phyloP scores from a whole-genome alignment of 2,113 vertebrate species.

The Eretmochelys imbricata region DNA sequence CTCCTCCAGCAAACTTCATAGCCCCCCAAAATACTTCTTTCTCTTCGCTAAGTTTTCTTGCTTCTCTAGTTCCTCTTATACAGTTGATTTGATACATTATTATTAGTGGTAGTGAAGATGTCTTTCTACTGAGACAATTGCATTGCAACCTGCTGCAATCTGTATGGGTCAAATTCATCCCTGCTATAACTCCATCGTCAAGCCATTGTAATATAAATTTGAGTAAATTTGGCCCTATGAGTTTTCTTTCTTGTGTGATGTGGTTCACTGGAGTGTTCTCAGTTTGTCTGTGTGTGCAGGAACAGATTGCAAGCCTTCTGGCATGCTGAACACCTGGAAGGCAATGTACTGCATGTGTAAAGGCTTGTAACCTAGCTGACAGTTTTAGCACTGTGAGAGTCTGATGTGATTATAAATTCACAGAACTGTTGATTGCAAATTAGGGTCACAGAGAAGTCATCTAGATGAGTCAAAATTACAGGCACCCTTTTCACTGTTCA shows the following conservation, averaged over 20 bases:
- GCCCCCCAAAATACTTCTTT: background rate
- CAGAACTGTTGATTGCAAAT: background rate
- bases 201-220: background rate
- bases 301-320: background rate
- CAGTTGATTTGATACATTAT: background rate
- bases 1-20: background rate
- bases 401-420: slow-evolving; percentile 51
- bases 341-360: background rate
- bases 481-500: background rate
- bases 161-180: background rate
- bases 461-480: background rate
- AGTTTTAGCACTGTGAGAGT: background rate
- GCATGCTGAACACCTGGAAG: background rate
- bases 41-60: background rate
- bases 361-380: slow-evolving; percentile 1
- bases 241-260: background rate
- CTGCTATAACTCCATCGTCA: background rate
- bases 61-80: background rate
- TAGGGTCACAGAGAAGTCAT: slow-evolving; percentile 28
- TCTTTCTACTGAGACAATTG: background rate
- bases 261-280: rapidly evolving
- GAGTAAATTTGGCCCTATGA: background rate
- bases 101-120: background rate
- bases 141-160: background rate
- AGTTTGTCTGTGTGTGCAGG: background rate